phyloP scores from a whole-genome alignment of 2,113 vertebrate genomes.

The Otolemur garnettii region DNA sequence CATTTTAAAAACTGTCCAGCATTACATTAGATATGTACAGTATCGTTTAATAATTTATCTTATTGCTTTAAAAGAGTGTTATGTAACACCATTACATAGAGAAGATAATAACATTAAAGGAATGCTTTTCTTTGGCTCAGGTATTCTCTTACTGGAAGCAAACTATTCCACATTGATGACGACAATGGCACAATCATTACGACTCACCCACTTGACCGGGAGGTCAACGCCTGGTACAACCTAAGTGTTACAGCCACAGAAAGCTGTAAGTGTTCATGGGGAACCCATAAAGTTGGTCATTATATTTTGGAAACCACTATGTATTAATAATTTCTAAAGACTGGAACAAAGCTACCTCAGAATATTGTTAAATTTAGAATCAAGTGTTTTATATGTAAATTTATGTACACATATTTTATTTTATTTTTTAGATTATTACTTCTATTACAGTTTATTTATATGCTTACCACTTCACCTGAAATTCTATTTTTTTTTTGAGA shows the following conservation, averaged over 20 bases:
- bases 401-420: not conserved
- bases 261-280: conserved; percentile 89
- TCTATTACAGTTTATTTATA: not conserved
- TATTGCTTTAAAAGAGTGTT: conserved; percentile 63
- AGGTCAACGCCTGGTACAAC: conserved; percentile 93
- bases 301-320: not conserved
- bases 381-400: not conserved
- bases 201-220: conserved; percentile 91
- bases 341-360: not conserved
- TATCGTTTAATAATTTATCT: conserved; percentile 69
- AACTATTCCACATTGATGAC: conserved; percentile 91
- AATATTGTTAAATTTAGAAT: not conserved
- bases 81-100: conserved; percentile 31
- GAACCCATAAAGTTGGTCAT: fast-evolving
- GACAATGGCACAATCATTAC: conserved; percentile 92
- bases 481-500: not conserved
- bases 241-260: conserved; percentile 93
- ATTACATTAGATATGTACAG: conserved; percentile 21
- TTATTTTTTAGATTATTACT: not conserved
- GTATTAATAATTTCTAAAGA: not conserved
- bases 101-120: conserved; percentile 42
- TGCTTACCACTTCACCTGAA: not conserved
- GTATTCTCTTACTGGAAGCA: conserved; percentile 90
- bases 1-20: conserved; percentile 69
- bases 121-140: conserved; percentile 84